Base-by-base conservation (phyloP, 2,797 vertebrate species). In the Hyperoplus lanceolatus region DNA sequence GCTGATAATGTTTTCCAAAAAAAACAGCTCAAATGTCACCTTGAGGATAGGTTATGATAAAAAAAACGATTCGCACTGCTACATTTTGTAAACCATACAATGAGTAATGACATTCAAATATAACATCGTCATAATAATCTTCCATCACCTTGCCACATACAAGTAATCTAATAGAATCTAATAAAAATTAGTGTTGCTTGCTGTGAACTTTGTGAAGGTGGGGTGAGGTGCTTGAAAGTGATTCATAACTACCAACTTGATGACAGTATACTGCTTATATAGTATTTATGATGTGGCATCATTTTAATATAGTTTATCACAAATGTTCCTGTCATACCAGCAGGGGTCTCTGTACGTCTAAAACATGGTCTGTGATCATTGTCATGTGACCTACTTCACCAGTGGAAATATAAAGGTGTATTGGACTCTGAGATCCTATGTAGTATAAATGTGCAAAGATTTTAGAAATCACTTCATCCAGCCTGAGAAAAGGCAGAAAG, bases 11-110 rank as follows among this genome's bases (percentile, higher is more conserved):
- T 45, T 67, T 51, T 53, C 16, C 13, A 51, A 4, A 3, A 16
- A 38, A 12, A 12, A 57, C 36, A 49, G n/a, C 3, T 72, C 16
- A 59, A 60, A 61, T 54, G 53, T 74, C 58, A 79, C 64, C 62
- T 72, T 68, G 29, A 73, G 6, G 29, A 54, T 46, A 36, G 21
- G 10, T 29, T 13, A 42, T 50, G 41, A 67, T 57, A 55, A 11
- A 6, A 9, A 55, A 11, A 6, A 9, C 73, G 14, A 29, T 80
- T 75, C 75, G 53, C 29, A 15, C 69, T 36, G 79, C 50, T 18
- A 39, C 10, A 38, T 45, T 21, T 1, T 50, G 8, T 3, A 8
- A 51, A 69, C 42, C 14, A 16, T 0, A 12, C 14, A 55, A 13
- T 51, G 54, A 39, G 55, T 13, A 58, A 43, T 50, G 74, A 62